These are phyloP conservation scores for Pelecanus crispus DNA, from an alignment of 2,113 vertebrate genomes.

Conservation along the genomic window DNA sequence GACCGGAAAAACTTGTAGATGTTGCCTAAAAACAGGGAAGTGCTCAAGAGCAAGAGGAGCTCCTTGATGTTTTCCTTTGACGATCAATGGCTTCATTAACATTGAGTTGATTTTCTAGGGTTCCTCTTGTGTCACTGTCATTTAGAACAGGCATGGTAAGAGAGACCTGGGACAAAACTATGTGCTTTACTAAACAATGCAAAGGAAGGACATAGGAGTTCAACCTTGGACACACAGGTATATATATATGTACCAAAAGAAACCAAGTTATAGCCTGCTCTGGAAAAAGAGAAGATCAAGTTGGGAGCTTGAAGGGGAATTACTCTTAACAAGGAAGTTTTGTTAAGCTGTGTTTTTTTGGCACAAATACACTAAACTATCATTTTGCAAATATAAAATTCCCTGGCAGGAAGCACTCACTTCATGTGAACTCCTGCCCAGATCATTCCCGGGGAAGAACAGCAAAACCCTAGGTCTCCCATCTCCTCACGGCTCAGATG, in stretches of 20 bases:
- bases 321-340: neutral
- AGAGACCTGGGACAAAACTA: neutral
- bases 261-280: neutral
- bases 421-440: slow-evolving; percentile 32
- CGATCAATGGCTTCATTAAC: neutral
- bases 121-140: neutral
- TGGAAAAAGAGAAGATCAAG: neutral
- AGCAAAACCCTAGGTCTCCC: neutral
- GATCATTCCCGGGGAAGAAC: neutral
- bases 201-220: neutral
- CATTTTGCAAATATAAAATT: slow-evolving; percentile 14
- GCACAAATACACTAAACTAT: slow-evolving; percentile 16
- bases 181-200: neutral
- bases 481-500: neutral
- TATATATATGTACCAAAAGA: neutral
- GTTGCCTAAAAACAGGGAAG: neutral
- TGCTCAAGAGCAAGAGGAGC: neutral
- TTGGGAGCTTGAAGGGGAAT: neutral
- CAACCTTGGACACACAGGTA: neutral
- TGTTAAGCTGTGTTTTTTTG: slow-evolving; percentile 19
- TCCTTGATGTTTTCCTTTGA: neutral
- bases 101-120: neutral
- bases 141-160: neutral
- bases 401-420: neutral
- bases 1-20: neutral